These are phyloP conservation scores for Dichetophora obliterata DNA, from an alignment of 2,888 invertebrate genomes.

Conservation along the genomic window DNA sequence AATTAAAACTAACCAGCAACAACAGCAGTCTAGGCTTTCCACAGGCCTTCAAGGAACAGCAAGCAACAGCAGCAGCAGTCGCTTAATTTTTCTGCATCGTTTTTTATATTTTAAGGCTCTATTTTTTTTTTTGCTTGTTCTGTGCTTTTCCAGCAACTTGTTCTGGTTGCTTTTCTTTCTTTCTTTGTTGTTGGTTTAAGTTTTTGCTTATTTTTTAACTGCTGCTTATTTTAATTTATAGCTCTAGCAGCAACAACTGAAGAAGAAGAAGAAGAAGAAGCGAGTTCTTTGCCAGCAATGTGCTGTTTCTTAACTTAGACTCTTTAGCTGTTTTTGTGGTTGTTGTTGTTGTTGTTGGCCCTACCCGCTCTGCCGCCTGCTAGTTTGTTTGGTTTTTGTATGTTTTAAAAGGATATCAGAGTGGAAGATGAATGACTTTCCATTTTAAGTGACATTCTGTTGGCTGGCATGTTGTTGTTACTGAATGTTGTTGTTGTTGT, in stretches of 20 bases:
- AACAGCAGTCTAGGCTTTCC: conserved; percentile 4
- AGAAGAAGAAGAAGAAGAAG: neutral
- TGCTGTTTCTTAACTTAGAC: conserved; percentile 7
- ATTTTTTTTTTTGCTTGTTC: neutral
- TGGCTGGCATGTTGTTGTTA: neutral
- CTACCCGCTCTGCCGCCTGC: neutral
- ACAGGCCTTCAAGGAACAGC: conserved; percentile 23
- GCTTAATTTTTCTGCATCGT: neutral
- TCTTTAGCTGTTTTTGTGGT: neutral
- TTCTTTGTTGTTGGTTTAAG: neutral
- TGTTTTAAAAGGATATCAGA: conserved; percentile 33
- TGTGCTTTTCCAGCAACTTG: neutral
- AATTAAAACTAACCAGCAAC: conserved; percentile 48
- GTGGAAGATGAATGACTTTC: conserved; percentile 60
- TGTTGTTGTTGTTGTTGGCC: conserved; percentile 30
- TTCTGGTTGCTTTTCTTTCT: neutral
- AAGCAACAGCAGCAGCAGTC: conserved; percentile 1
- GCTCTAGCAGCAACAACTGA: neutral
- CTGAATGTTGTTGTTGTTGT: neutral
- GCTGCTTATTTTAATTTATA: conserved; percentile 31
- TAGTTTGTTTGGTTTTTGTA: conserved; percentile 30
- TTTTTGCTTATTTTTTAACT: conserved; percentile 12
- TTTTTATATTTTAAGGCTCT: neutral
- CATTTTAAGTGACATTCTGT: conserved; percentile 60
- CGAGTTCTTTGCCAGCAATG: conserved; percentile 6